phyloP scores from a whole-genome alignment of 1,140 invertebrate species.

The Drosophila varians region DNA sequence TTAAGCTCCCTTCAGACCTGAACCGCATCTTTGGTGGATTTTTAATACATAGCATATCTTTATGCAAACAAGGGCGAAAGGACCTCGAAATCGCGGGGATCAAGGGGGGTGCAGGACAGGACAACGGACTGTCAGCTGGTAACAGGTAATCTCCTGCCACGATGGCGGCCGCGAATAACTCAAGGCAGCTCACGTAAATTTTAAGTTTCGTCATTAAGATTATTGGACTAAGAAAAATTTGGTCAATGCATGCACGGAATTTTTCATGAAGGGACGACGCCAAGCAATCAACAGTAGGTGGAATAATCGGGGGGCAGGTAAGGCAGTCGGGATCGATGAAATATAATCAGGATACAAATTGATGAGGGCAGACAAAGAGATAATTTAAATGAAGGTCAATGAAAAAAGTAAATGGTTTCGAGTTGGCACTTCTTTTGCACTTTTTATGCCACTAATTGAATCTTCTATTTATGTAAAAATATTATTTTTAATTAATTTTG shows the following conservation, averaged over 20 bases:
- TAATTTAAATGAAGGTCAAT: background rate
- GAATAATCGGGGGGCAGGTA: constrained; percentile 13
- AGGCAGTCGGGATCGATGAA: constrained; percentile 11
- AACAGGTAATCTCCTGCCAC: constrained; percentile 65
- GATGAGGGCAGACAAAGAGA: background rate
- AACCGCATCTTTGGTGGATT: constrained; percentile 44
- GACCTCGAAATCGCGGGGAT: constrained; percentile 14
- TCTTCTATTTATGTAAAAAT: constrained; percentile 28
- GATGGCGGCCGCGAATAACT: constrained; percentile 50
- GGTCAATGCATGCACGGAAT: constrained; percentile 71
- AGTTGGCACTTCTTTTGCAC: no score
- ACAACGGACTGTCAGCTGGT: constrained; percentile 29
- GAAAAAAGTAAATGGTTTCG: background rate
- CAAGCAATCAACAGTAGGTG: constrained; percentile 21
- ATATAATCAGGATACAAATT: background rate
- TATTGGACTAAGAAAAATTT: constrained; percentile 79
- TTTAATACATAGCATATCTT: constrained; percentile 62
- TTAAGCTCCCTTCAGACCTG: background rate
- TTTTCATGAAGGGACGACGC: constrained; percentile 64
- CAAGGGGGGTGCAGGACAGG: background rate
- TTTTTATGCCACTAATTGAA: constrained; percentile 15
- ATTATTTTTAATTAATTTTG: constrained; percentile 49
- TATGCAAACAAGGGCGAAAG: constrained; percentile 57
- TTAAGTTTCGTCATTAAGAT: constrained; percentile 82
- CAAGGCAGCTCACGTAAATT: constrained; percentile 80